A percentile compares a stretch with the other conserved stretches of the same genome.
These are phyloP conservation scores for Chymomyza caudatula DNA, from an alignment of 2,888 invertebrate species.

Conservation along the genomic window DNA sequence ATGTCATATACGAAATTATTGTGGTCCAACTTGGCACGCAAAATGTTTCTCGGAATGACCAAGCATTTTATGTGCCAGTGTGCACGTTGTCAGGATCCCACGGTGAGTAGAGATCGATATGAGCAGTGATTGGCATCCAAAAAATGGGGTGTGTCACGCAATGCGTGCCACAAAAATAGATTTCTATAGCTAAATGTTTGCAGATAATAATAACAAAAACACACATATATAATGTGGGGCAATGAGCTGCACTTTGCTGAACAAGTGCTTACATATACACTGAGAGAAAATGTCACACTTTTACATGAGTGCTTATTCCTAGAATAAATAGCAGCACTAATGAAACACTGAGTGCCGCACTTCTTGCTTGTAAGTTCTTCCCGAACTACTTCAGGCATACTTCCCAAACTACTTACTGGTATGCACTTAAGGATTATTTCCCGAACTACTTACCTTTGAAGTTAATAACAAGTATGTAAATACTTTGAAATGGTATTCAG, in stretches of 20 bases:
- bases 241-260: not conserved
- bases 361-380: no score
- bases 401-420: no score
- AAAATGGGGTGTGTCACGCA: not conserved
- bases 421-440: no score
- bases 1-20: constrained; percentile 85
- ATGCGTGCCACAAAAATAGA: not conserved
- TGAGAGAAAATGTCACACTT: no score
- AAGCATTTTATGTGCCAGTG: constrained; percentile 86
- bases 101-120: constrained; percentile 78
- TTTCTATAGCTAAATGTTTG: not conserved
- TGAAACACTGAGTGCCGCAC: no score
- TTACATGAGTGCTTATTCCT: no score
- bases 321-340: no score
- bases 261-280: no score
- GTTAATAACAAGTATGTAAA: no score
- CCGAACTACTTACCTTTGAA: no score
- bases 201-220: not conserved
- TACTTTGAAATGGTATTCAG: no score
- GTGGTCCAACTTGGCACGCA: constrained; percentile 84
- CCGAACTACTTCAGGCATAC: no score
- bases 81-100: constrained; percentile 84
- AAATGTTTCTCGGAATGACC: constrained; percentile 81
- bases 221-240: not conserved
- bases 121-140: not conserved